A percentile compares a stretch with the other conserved stretches of the same genome.
These are phyloP conservation scores for Acanthis flammea DNA, from an alignment of 2,797 vertebrate genomes.

Conservation along the genomic window DNA sequence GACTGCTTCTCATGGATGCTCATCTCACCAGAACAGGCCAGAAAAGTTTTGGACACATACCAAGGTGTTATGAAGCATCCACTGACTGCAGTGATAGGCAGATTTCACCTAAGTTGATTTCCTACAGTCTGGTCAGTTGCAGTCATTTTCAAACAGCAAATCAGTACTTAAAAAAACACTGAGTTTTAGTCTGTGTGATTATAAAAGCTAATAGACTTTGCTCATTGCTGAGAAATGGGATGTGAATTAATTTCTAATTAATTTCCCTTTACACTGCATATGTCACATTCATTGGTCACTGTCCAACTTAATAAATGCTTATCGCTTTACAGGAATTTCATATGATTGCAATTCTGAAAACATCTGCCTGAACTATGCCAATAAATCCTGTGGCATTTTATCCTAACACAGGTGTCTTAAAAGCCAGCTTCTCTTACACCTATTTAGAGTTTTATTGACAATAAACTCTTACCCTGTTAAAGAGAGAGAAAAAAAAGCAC, in stretches of 20 bases:
- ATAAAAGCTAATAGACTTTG: not conserved
- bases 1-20: not conserved
- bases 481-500: not conserved
- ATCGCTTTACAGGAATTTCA: not conserved
- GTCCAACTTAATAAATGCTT: not conserved
- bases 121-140: not conserved
- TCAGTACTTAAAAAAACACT: not conserved
- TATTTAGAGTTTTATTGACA: not conserved
- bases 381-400: not conserved
- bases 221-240: not conserved
- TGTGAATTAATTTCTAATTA: not conserved
- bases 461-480: not conserved
- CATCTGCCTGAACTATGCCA: not conserved
- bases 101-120: not conserved
- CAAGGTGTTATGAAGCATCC: not conserved
- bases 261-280: not conserved
- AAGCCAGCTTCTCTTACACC: not conserved
- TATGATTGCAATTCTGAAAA: not conserved
- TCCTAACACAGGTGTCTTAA: not conserved
- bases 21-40: not conserved
- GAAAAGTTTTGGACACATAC: not conserved
- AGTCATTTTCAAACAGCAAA: not conserved
- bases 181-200: not conserved
- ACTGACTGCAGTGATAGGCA: not conserved
- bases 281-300: not conserved